Evolutionary conservation across 2,113 vertebrate genomes (phyloP).

Genomic region (Fregetta grallaria): DNA sequence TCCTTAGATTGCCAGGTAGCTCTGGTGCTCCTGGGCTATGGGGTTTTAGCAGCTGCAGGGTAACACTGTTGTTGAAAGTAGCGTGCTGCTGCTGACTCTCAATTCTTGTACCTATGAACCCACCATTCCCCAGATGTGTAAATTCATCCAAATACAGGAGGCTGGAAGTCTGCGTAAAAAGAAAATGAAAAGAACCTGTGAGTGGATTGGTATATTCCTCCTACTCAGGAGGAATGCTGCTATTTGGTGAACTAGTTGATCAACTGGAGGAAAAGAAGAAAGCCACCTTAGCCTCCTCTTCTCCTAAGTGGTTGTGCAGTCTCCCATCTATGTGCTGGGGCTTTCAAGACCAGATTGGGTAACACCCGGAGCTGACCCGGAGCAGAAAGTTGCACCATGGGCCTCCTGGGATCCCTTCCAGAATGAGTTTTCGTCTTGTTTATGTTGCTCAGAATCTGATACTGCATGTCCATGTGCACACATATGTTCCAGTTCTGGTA

Average conservation of each 20-base stretch:
- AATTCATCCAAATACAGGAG: background rate
- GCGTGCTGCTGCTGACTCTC: background rate
- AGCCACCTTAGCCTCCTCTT: background rate
- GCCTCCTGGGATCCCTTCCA: background rate
- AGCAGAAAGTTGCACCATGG: background rate
- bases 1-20: background rate
- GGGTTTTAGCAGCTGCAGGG: background rate
- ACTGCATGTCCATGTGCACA: background rate
- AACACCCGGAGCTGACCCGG: background rate
- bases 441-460: background rate
- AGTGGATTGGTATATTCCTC: background rate
- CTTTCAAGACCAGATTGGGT: background rate
- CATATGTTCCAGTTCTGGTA: background rate
- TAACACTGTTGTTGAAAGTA: background rate
- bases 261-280: background rate
- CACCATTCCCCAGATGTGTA: background rate
- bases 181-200: background rate
- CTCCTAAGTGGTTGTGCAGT: background rate
- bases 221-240: background rate
- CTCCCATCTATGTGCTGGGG: background rate
- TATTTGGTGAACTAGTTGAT: background rate
- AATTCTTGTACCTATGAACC: background rate
- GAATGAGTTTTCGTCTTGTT: background rate
- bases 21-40: background rate
- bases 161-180: background rate